Evolutionary conservation across 2,113 vertebrate species (phyloP), one percentile per base, ranked within the genome.

Genomic region (Penelope pileata): DNA sequence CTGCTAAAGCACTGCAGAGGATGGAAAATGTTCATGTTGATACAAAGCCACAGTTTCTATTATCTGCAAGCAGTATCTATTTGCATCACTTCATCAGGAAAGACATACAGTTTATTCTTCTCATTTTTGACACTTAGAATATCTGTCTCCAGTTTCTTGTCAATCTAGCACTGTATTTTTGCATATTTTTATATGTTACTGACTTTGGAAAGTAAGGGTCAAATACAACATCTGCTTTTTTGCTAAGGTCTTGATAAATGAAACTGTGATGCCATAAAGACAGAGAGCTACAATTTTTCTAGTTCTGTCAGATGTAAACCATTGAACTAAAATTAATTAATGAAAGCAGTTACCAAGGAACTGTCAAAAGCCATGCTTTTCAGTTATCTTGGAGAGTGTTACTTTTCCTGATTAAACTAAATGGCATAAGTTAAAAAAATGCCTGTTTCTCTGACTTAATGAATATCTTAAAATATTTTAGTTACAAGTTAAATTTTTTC

Each of bases 401-500:
- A 62, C 5, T 72, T 83, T 59, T 67, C n/a, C 56, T 86, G 22
- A 74, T 78, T 67, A 88, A 90, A 86, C 59, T 48, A 54, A 75
- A 92, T 64, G 43, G 50, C 15, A 8, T 79, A 87, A 56, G 24
- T 76, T 88, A 83, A 7, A 64, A 22, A 62, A 84, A 77, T 48
- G 17, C 76, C 8, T 66, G 81, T 82, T 89, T 58, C 75, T 66
- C 24, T 54, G 6, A 24, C 45, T 74, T 94, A 94, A 78, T 27
- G 0, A 83, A 30, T 53, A 88, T 40, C 40, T 83, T 74, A 66
- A 96, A 95, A 90, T 84, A 91, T 22, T 86, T 83, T 42, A 67
- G 8, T 50, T 83, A 21, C 10, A 93, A 60, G 66, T 94, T 78
- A 72, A 89, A 91, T 62, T 82, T 40, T 89, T 85, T 95, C 42